These are phyloP conservation scores for Zophobas atratus DNA, from an alignment of 1,140 invertebrate species.

Conservation along the genomic window DNA sequence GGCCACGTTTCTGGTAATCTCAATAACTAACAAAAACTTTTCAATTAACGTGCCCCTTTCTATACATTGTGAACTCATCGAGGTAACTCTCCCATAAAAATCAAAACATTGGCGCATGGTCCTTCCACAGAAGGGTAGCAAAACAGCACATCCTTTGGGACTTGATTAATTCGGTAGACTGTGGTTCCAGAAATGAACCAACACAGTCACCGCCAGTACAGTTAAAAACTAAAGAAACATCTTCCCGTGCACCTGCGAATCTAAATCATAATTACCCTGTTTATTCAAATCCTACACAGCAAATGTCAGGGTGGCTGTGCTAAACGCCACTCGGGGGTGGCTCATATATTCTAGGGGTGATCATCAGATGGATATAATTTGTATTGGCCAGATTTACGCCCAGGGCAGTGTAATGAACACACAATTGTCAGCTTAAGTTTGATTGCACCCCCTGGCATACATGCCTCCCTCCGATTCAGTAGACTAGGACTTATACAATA, in stretches of 20 bases:
- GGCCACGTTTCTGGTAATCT: conserved; percentile 64
- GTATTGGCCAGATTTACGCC: conserved; percentile 69
- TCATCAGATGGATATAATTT: conserved; percentile 67
- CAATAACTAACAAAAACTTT: conserved; percentile 65
- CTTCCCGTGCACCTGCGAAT: conserved; percentile 20
- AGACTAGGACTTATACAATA: conserved; percentile 62
- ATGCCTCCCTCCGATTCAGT: conserved; percentile 42
- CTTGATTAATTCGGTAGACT: conserved; percentile 25
- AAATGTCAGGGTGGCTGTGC: conserved; percentile 59
- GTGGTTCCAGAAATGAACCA: conserved; percentile 7
- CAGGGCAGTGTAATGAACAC: conserved; percentile 68
- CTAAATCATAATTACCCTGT: conserved; percentile 51
- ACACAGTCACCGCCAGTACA: background rate
- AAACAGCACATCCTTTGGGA: conserved; percentile 48
- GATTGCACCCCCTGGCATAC: conserved; percentile 62
- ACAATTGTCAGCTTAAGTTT: conserved; percentile 69
- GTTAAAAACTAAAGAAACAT: background rate
- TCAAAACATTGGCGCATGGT: conserved; percentile 63
- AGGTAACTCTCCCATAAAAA: conserved; percentile 65
- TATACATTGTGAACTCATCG: conserved; percentile 38
- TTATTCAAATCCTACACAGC: conserved; percentile 63
- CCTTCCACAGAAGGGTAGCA: conserved; percentile 27
- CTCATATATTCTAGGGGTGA: conserved; percentile 55
- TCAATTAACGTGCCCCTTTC: conserved; percentile 60
- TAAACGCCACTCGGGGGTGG: conserved; percentile 54